Evolutionary conservation across 2,888 invertebrate species (phyloP).

Genomic region (Yponomeuta cagnagella): DNA sequence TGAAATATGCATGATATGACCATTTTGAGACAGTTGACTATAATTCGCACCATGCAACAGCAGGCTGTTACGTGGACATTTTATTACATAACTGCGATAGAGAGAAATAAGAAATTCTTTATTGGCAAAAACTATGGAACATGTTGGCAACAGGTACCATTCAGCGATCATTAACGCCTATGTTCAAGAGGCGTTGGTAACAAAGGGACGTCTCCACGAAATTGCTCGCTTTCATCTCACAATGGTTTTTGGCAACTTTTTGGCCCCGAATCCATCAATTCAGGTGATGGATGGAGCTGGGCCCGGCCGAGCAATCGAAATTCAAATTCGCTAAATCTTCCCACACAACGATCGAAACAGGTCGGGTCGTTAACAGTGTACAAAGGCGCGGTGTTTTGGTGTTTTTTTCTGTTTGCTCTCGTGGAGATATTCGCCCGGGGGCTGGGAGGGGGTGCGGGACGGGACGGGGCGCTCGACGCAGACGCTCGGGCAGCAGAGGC

Average conservation of each 20-base stretch:
- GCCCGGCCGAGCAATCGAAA: constrained; percentile 65
- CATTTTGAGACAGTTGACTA: not conserved
- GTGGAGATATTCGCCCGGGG: constrained; percentile 61
- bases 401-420: constrained; percentile 62
- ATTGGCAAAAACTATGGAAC: not conserved
- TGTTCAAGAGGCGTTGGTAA: not conserved
- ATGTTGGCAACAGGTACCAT: not conserved
- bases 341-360: constrained; percentile 68
- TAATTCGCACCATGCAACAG: not conserved
- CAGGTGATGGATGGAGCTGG: constrained; percentile 68
- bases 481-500: constrained; percentile 35
- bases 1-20: not conserved
- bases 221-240: constrained; percentile 63
- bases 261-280: constrained; percentile 73
- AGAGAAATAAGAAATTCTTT: not conserved
- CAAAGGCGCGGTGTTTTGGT: constrained; percentile 40
- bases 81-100: not conserved
- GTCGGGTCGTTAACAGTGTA: constrained; percentile 69
- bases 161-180: constrained; percentile 10
- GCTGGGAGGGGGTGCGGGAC: constrained; percentile 24
- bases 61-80: not conserved
- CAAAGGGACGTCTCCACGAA: constrained; percentile 53
- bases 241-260: constrained; percentile 58
- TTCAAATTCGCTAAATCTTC: constrained; percentile 76
- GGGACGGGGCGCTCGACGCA: constrained; percentile 38